A percentile compares a stretch with the other conserved stretches of the same genome.
These are phyloP conservation scores for Rhipidura dahli DNA, from an alignment of 2,113 vertebrate species.

Conservation along the genomic window DNA sequence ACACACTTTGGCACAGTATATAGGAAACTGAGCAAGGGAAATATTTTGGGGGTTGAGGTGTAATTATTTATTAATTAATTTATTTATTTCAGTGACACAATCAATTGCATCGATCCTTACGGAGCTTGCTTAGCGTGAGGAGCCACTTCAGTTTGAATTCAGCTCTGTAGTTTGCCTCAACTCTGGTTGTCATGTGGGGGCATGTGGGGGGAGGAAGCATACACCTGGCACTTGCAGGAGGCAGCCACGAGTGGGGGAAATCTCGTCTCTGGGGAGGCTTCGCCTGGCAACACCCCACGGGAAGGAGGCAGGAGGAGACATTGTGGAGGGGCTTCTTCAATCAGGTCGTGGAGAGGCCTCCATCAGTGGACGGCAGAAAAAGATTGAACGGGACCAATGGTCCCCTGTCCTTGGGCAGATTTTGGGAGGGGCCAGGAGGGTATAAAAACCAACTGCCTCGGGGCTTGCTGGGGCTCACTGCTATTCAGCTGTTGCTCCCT, in stretches of 20 bases:
- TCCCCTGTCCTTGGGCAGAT: neutral
- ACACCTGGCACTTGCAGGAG: neutral
- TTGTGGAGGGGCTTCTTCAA: neutral
- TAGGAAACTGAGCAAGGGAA: neutral
- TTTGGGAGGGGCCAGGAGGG: neutral
- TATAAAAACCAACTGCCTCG: neutral
- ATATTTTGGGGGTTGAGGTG: neutral
- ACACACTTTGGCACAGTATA: neutral
- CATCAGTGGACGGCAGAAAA: neutral
- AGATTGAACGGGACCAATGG: neutral
- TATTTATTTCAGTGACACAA: neutral
- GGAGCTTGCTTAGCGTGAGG: neutral
- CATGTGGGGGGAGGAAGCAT: neutral
- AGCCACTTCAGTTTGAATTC: neutral
- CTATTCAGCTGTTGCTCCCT: neutral
- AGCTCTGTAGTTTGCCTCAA: neutral
- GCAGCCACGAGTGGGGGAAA: neutral
- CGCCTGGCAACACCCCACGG: neutral
- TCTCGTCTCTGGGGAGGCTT: neutral
- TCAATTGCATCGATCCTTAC: neutral
- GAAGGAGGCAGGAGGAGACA: neutral
- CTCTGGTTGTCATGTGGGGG: neutral
- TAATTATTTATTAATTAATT: neutral
- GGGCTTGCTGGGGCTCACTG: no score
- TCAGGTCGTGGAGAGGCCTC: fast-evolving